These are phyloP conservation scores for Urocyon cinereoargenteus DNA, from an alignment of 2,797 vertebrate genomes.

Conservation along the genomic window DNA sequence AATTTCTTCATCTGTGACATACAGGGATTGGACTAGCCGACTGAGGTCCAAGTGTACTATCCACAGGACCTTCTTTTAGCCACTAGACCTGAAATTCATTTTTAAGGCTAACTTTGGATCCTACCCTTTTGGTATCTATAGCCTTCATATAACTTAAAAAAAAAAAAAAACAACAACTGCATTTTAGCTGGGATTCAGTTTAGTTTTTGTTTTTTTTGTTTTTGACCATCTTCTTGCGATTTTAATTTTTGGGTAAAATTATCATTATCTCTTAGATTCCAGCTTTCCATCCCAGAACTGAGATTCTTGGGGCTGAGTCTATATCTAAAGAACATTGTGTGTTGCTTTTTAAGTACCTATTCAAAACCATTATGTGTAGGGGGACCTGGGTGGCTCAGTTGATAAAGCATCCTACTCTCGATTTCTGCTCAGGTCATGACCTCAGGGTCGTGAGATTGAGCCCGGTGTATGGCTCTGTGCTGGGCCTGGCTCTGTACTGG, in stretches of 20 bases:
- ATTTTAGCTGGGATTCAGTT: too few relatives aligned
- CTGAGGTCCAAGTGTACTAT: background rate
- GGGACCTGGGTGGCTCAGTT: background rate
- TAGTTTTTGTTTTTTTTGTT: background rate
- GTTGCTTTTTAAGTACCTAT: constrained; percentile 29
- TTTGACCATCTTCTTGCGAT: background rate
- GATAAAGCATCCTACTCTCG: background rate
- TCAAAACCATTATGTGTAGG: background rate
- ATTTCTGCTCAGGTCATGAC: background rate
- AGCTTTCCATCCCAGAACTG: background rate
- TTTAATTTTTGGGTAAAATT: constrained; percentile 60
- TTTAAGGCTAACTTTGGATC: background rate
- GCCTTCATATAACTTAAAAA: background rate
- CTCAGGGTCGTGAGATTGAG: background rate
- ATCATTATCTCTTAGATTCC: background rate
- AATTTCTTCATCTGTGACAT: constrained; percentile 13
- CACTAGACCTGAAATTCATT: constrained; percentile 16
- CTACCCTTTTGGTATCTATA: background rate
- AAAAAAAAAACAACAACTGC: too few relatives aligned
- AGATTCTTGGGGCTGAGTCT: background rate
- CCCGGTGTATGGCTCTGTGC: background rate
- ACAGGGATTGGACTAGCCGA: background rate
- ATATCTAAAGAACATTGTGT: background rate
- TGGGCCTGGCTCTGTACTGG: background rate
- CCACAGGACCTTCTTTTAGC: background rate